Evolutionary conservation across 1,140 invertebrate genomes (phyloP).

Genomic region (Drosophila ananassae): DNA sequence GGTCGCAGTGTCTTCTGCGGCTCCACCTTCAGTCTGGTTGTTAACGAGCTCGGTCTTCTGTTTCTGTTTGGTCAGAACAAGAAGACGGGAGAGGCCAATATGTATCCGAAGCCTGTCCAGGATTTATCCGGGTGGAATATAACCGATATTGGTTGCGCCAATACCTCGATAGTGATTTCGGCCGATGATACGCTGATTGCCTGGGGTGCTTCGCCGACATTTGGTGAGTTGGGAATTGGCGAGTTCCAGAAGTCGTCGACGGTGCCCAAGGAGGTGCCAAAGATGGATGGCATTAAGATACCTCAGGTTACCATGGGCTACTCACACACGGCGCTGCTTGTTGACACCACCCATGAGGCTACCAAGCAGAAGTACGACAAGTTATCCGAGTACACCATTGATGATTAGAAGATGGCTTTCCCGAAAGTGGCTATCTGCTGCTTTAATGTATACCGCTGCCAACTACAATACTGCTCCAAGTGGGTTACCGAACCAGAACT

Average conservation of each 20-base stretch:
- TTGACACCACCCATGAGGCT: conserved; percentile 84
- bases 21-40: conserved; percentile 92
- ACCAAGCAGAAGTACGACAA: conserved; percentile 85
- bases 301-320: conserved; percentile 92
- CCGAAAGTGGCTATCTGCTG: conserved; percentile 31
- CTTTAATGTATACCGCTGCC: conserved; percentile 62
- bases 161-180: conserved; percentile 93
- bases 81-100: conserved; percentile 95
- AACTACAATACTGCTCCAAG: conserved; percentile 72
- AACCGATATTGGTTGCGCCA: conserved; percentile 90
- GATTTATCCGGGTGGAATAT: conserved; percentile 96
- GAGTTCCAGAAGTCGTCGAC: conserved; percentile 95
- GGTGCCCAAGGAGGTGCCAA: conserved; percentile 94
- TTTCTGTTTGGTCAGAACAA: conserved; percentile 96
- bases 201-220: conserved; percentile 96
- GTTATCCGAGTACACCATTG: conserved; percentile 84
- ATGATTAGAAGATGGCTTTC: conserved; percentile 62
- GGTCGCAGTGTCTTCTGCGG: conserved; percentile 92
- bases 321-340: conserved; percentile 90
- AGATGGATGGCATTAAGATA: conserved; percentile 92
- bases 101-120: conserved; percentile 98
- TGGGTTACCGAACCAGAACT: conserved; percentile 37
- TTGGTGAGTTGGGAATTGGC: conserved; percentile 95
- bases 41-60: conserved; percentile 91
- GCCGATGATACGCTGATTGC: conserved; percentile 95